Conservation (phyloP, 2,888 invertebrate genomes). For the Oscheius myriophilus region DNA sequence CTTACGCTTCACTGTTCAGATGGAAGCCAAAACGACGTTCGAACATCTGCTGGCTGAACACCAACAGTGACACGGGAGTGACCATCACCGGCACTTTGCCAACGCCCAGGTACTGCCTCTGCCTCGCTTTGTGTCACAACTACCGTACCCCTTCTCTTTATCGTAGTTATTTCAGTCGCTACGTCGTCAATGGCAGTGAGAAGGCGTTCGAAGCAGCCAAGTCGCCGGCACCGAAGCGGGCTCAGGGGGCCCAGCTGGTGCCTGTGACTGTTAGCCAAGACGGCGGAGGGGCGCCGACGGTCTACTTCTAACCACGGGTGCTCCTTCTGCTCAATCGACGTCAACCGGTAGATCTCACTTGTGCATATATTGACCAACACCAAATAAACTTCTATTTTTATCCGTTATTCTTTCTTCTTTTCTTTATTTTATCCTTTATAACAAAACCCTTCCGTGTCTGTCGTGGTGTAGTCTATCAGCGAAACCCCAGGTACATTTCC, state of each 20-base stretch:
- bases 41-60: conserved; percentile 58
- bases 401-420: too few relatives aligned
- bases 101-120: conserved; percentile 32
- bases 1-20: conserved; percentile 19
- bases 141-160: conserved; percentile 1
- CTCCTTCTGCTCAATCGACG: too few relatives aligned
- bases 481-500: too few relatives aligned
- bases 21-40: conserved; percentile 44
- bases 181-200: conserved; percentile 46
- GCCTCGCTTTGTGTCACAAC: background rate
- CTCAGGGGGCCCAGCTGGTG: conserved; percentile 57
- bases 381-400: too few relatives aligned
- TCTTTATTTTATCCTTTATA: too few relatives aligned
- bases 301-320: conserved; percentile 48
- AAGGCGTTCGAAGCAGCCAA: conserved; percentile 46
- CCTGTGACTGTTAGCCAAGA: conserved; percentile 58
- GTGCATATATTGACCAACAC: too few relatives aligned
- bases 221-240: conserved; percentile 50
- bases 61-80: conserved; percentile 54
- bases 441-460: too few relatives aligned
- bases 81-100: conserved; percentile 54
- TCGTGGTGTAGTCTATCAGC: too few relatives aligned
- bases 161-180: conserved; percentile 31
- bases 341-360: too few relatives aligned
- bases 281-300: conserved; percentile 56